Evolutionary conservation across 53 echinoderm and acorn worm genomes (phyloP).

Genomic region (Paracentrotus lividus): DNA sequence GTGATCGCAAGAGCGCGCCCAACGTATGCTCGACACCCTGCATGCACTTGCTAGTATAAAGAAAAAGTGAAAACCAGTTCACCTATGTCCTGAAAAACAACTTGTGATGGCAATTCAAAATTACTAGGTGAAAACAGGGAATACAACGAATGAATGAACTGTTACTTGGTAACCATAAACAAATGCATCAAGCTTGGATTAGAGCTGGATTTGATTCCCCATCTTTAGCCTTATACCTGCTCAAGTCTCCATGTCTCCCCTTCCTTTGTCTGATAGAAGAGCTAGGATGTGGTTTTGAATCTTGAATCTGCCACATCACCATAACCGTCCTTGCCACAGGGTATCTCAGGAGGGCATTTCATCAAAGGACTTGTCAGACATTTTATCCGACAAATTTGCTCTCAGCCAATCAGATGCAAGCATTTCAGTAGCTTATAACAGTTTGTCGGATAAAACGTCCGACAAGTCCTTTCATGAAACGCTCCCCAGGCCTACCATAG

Average conservation of each 20-base stretch:
- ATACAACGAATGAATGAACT: not conserved
- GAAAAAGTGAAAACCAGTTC: conserved; percentile 22
- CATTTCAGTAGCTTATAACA: too few species aligned
- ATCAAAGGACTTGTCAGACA: too few species aligned
- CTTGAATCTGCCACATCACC: not conserved
- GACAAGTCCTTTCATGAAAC: too few species aligned
- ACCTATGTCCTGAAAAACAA: conserved; percentile 14
- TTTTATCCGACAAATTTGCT: too few species aligned
- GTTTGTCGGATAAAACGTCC: too few species aligned
- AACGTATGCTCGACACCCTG: not conserved
- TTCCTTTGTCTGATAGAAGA: not conserved
- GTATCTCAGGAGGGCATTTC: too few species aligned
- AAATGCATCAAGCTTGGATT: conserved; percentile 5
- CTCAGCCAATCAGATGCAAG: too few species aligned
- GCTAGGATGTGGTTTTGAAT: conserved; percentile 47
- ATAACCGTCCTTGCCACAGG: not conserved
- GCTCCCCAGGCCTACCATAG: too few species aligned
- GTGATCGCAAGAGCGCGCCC: not conserved
- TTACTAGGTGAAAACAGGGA: not conserved
- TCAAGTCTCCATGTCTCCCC: not conserved
- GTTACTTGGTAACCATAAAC: conserved; percentile 31
- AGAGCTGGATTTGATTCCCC: not conserved
- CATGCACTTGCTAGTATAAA: conserved; percentile 14
- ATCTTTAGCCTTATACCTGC: not conserved
- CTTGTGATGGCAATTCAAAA: not conserved